Base-by-base conservation (phyloP, 2,888 invertebrate species). In the Tenthredo notha region DNA sequence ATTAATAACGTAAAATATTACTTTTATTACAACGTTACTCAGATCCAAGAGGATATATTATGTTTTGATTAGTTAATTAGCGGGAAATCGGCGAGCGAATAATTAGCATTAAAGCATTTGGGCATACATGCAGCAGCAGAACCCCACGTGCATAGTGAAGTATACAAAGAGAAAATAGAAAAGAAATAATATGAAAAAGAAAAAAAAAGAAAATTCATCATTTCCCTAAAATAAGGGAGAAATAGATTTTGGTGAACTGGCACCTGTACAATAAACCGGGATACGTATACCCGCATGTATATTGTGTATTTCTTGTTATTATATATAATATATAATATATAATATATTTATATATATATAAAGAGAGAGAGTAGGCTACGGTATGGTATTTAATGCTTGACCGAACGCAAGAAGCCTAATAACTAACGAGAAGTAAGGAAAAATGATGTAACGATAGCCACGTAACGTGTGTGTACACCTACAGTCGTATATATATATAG, bases 21-120 rank as follows among this genome's bases (percentile, higher is more conserved):
- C n/a, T n/a, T n/a, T 7, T 18, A 47, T 1, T 54, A 47, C 47
- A 47, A 47, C 47, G 47, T 47, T 15, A 15, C 4, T 12, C 0
- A 12, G 47, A 47, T 47, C 15, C 47, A 4, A 47, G 15, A 54
- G 54, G 18, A 54, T n/a, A 33, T 33, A 33, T 4, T 4, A 7
- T 54, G n/a, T n/a, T 1, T 54, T 54, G 12, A n/a, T 54, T 54
- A 54, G n/a, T 54, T n/a, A 7, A 54, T 18, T 50, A 18, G n/a
- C 54, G n/a, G 54, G n/a, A 54, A 54, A n/a, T 54, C n/a, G n/a
- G n/a, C n/a, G 2, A n/a, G 54, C n/a, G 90, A 92, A 91, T 91
- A 91, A 89, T 92, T 90, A 92, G 92, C 92, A 37, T 37, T 37
- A 90, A 92, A 93, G 92, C 93, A 90, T 90, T n/a, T 91, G 92